Percentiles rank a stretch among this genome's conserved stretches.
Evolutionary conservation across 1,140 invertebrate genomes (phyloP).

Genomic region (Pseudomyrmex flavicornis): DNA sequence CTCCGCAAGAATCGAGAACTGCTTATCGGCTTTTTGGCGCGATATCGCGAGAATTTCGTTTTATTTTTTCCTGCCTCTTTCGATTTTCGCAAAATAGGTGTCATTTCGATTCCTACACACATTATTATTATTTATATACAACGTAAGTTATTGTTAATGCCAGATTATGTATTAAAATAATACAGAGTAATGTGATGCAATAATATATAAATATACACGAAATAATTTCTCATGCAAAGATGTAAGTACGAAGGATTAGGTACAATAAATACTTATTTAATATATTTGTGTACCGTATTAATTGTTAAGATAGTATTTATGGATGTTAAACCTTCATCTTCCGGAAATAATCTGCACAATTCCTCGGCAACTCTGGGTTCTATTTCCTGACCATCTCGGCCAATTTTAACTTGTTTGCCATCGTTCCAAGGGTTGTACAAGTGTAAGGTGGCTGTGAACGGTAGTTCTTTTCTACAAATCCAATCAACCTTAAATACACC

Average conservation of each 20-base stretch:
- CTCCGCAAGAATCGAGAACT: constrained; percentile 85
- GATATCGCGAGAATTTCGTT: constrained; percentile 84
- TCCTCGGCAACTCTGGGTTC: constrained; percentile 97
- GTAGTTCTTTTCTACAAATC: constrained; percentile 97
- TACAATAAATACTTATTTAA: background rate
- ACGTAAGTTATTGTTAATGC: background rate
- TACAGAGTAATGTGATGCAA: background rate
- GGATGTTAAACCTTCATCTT: constrained; percentile 90
- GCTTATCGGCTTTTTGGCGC: constrained; percentile 85
- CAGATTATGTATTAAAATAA: too few relatives aligned
- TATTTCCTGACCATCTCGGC: constrained; percentile 98
- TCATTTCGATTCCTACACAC: constrained; percentile 91
- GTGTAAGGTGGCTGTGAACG: constrained; percentile 96
- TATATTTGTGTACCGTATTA: constrained; percentile 9
- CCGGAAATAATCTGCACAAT: constrained; percentile 96
- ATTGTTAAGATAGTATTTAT: constrained; percentile 5
- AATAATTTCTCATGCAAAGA: background rate
- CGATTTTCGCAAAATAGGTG: constrained; percentile 94
- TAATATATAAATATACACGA: background rate
- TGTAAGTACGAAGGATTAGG: background rate
- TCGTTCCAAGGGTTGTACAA: constrained; percentile 99
- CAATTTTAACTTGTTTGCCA: constrained; percentile 99
- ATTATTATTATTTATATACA: constrained; percentile 10
- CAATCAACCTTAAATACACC: constrained; percentile 98
- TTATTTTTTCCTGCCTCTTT: constrained; percentile 91